Evolutionary conservation across 1,140 invertebrate genomes (phyloP), one percentile per base, ranked within the genome.

Genomic region (Drosophila nikananu): DNA sequence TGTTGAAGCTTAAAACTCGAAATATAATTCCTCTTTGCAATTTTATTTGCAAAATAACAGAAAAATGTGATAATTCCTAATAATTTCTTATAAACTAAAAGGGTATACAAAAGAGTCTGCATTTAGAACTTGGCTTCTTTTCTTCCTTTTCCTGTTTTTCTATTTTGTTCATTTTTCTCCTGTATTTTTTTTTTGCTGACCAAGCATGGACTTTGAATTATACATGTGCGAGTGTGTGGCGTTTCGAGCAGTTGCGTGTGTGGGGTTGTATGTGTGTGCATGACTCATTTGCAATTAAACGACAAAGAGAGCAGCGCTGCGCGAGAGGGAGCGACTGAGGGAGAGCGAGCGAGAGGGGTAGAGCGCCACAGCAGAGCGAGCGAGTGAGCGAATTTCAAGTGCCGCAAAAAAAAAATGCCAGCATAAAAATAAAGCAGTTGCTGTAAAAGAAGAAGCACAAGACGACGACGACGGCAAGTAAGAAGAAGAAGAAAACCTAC

Each of bases 271-370:
- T 48, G 46, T 66, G 78, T 79, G 70, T 72, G 83, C 84, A 89
- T 87, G 84, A 89, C 73, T 87, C 83, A 90, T 87, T 87, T 87
- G 84, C 86, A 87, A 87, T 89, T 87, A 84, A 87, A 80, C 77
- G 83, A 83, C 84, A 86, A 77, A 74, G 68, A 80, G 67, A 82
- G 60, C 65, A 39, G 54, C 17, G 54, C 54, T 12, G 9, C 54
- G 15, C 17, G 49, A 55, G 60, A 25, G 54, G 51, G 41, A 19
- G 30, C 19, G 2, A 9, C 46, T 17, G 19, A 8, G 27, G 25
- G 3, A 41, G 44, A 58, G 49, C 19, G 37, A 54, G 17, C 5
- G 13, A 52, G 39, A 65, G 12, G 62, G 68, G 54, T 57, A 57
- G 54, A 23, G 35, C 1, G 15, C 9, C 5, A 10, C 35, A 17